Evolutionary conservation across 2,888 invertebrate genomes (phyloP).

Genomic region (Aspidiotus destructor): DNA sequence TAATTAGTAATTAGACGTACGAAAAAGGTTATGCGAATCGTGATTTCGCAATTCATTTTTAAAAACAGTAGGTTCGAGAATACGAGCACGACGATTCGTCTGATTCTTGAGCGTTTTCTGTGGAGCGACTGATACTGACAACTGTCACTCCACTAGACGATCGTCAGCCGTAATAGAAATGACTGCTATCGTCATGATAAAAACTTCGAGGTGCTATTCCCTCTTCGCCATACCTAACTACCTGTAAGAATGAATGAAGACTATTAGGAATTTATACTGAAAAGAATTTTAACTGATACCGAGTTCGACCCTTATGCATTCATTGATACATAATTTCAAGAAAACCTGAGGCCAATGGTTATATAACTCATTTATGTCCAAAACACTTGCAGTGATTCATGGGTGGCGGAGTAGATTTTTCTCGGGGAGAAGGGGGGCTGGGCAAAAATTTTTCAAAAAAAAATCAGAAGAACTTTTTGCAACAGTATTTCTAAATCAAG

Average conservation of each 20-base stretch:
- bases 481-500: too few species aligned
- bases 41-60: slow-evolving; percentile 2
- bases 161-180: slow-evolving; percentile 70
- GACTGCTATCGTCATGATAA: slow-evolving; percentile 55
- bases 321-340: too few species aligned
- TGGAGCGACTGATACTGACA: slow-evolving; percentile 20
- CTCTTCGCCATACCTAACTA: slow-evolving; percentile 43
- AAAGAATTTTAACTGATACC: too few species aligned
- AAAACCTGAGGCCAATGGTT: too few species aligned
- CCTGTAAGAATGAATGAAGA: slow-evolving; percentile 34
- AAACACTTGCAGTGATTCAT: too few species aligned
- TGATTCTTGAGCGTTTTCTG: slow-evolving; percentile 23
- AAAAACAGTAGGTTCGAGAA: slow-evolving; percentile 32
- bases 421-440: too few species aligned
- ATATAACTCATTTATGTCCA: too few species aligned
- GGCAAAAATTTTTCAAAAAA: too few species aligned
- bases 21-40: not conserved
- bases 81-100: slow-evolving; percentile 23
- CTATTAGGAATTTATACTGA: too few species aligned
- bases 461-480: too few species aligned
- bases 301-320: too few species aligned
- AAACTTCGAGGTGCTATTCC: slow-evolving; percentile 51
- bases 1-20: not conserved
- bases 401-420: too few species aligned
- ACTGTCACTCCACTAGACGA: slow-evolving; percentile 41